Evolutionary conservation across 2,113 vertebrate species (phyloP).

Genomic region (Hemiscyllium ocellatum): DNA sequence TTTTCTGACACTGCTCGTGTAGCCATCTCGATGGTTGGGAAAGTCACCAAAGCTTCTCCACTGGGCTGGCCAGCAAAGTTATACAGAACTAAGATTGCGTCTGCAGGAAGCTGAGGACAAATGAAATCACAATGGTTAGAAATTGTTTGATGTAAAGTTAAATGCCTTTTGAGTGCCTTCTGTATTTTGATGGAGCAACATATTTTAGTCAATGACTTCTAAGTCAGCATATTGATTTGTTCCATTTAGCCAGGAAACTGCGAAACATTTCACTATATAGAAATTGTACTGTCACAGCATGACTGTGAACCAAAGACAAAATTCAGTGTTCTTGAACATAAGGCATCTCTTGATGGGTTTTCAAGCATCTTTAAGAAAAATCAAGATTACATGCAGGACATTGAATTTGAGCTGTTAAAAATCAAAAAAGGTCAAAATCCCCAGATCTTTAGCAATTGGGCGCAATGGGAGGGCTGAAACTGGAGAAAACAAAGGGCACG

Average conservation of each 20-base stretch:
- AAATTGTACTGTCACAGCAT: background rate
- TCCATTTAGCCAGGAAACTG: background rate
- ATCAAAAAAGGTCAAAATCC: background rate
- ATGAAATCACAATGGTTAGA: background rate
- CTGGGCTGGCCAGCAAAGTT: constrained; percentile 80
- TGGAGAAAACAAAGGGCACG: background rate
- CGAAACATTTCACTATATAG: background rate
- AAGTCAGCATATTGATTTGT: background rate
- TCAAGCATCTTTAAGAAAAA: background rate
- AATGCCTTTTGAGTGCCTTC: background rate
- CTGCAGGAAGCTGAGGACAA: constrained; percentile 66
- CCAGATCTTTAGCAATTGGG: background rate
- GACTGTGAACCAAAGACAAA: too few species aligned
- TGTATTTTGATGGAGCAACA: background rate
- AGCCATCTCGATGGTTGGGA: constrained; percentile 72
- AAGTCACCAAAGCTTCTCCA: constrained; percentile 79
- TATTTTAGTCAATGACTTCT: background rate
- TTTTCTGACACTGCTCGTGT: constrained; percentile 69
- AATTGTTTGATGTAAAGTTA: background rate
- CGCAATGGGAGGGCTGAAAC: background rate
- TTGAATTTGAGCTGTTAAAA: background rate
- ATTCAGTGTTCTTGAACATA: too few species aligned
- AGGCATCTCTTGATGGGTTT: background rate
- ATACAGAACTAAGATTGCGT: constrained; percentile 74
- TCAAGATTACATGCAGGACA: background rate